phyloP scores from a whole-genome alignment of 2,797 vertebrate species.

The Dipus sagitta region DNA sequence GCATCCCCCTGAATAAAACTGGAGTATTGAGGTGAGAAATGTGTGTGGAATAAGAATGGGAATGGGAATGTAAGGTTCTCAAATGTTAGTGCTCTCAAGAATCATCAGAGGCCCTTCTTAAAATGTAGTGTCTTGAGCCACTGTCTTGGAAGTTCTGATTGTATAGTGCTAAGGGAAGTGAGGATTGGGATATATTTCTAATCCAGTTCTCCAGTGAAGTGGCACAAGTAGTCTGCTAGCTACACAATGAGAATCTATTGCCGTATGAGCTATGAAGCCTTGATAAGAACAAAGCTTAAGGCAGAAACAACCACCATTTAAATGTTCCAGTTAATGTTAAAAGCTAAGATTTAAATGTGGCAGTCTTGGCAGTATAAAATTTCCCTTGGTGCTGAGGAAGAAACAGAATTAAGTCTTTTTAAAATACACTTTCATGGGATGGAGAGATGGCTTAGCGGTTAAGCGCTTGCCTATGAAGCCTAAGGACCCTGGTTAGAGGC shows the following conservation, averaged over 20 bases:
- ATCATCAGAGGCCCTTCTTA: not conserved
- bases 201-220: not conserved
- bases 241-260: not conserved
- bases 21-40: not conserved
- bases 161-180: not conserved
- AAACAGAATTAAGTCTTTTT: not conserved
- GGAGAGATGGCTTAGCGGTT: no score
- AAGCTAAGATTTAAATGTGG: not conserved
- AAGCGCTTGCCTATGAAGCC: no score
- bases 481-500: no score
- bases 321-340: not conserved
- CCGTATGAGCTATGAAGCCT: not conserved
- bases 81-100: not conserved
- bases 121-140: not conserved
- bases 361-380: not conserved
- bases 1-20: not conserved
- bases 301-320: not conserved
- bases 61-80: not conserved
- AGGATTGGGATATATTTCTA: not conserved
- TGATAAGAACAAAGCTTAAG: not conserved
- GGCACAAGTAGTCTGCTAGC: not conserved
- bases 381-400: conserved; percentile 20
- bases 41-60: not conserved
- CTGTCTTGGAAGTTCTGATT: not conserved
- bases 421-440: not conserved